Evolutionary conservation across 1,140 invertebrate species (phyloP).

Genomic region (Drosophila rhopaloa): DNA sequence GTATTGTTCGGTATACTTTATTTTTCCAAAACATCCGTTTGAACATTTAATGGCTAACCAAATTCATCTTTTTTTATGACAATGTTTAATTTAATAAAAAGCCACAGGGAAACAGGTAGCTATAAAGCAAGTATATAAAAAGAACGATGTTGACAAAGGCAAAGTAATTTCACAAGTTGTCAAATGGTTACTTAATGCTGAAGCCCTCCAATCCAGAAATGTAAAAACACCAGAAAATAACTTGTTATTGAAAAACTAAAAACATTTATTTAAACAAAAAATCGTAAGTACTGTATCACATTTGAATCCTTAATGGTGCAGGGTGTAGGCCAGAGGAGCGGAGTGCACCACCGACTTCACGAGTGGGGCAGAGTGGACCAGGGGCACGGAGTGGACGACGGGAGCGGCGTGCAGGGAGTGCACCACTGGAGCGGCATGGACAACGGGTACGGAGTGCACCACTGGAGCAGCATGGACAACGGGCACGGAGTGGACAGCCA

Average conservation of each 20-base stretch:
- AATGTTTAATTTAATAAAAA: no score
- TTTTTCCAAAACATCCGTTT: no score
- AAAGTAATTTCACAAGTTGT: no score
- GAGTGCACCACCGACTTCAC: constrained; percentile 57
- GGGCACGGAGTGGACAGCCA: constrained; percentile 76
- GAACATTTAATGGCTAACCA: no score
- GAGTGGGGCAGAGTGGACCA: constrained; percentile 62
- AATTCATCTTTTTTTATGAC: no score
- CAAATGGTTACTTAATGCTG: not conserved
- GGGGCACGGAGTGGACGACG: constrained; percentile 61
- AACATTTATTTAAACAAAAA: constrained; percentile 58
- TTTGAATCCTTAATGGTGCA: constrained; percentile 62
- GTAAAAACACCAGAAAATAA: not conserved
- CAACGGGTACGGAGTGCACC: constrained; percentile 66
- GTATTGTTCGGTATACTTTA: no score
- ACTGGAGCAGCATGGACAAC: constrained; percentile 45
- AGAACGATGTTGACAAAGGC: no score
- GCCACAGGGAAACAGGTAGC: no score
- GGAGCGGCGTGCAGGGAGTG: constrained; percentile 62
- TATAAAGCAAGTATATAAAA: no score
- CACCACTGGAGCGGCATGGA: constrained; percentile 57
- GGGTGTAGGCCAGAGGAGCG: constrained; percentile 83
- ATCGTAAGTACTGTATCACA: constrained; percentile 64
- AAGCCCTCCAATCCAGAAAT: not conserved
- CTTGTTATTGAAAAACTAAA: constrained; percentile 46